Evolutionary conservation across 2,797 vertebrate species (phyloP).

Genomic region (Brachymystax lenok): DNA sequence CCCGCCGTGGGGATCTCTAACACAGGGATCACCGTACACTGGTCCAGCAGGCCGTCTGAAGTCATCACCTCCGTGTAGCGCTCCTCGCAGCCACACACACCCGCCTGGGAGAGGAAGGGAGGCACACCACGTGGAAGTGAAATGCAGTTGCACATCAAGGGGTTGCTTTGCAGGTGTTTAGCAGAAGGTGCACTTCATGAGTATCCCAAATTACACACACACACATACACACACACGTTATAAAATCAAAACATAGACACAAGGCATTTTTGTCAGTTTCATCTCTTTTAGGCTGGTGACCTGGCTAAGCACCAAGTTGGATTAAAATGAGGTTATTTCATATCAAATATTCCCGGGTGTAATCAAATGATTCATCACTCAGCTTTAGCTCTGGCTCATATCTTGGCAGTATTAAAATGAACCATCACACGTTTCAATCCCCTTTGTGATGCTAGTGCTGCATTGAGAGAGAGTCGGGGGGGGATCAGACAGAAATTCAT

Average conservation of each 20-base stretch:
- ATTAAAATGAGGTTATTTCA: not conserved
- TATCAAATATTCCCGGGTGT: not conserved
- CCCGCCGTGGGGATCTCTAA: constrained; percentile 89
- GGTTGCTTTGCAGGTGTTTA: no score
- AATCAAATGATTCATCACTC: not conserved
- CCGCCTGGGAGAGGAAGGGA: constrained; percentile 72
- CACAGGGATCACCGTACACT: constrained; percentile 93
- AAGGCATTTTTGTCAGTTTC: not conserved
- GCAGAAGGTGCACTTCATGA: no score
- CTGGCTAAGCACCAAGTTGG: not conserved
- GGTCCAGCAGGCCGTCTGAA: constrained; percentile 88
- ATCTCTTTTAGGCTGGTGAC: not conserved
- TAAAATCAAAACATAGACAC: not conserved
- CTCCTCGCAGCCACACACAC: constrained; percentile 90
- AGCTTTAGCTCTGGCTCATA: not conserved
- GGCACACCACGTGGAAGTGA: not conserved
- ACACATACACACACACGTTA: not conserved
- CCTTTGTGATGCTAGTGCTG: not conserved
- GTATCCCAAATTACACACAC: not conserved
- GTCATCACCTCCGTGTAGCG: constrained; percentile 96
- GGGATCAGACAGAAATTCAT: not conserved
- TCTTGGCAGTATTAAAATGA: not conserved
- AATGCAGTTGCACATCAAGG: no score
- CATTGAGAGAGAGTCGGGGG: not conserved
- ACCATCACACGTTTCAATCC: not conserved